Base-by-base conservation (phyloP, 1,140 invertebrate species). In the Contarinia nasturtii region DNA sequence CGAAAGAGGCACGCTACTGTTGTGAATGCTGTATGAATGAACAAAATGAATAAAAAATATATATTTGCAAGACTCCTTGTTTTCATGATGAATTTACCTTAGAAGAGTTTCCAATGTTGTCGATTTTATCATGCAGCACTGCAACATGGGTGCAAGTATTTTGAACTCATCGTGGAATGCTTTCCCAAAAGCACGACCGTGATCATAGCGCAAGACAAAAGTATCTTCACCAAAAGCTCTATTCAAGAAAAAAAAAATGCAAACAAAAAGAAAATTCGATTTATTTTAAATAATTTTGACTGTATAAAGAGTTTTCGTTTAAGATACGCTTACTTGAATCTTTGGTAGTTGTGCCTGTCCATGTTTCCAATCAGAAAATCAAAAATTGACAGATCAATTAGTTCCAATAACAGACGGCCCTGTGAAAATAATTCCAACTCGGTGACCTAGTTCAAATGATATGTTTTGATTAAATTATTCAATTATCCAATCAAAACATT, bases 361-460 rank as follows among this genome's bases (percentile, higher is more conserved):
- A 21, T 14, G 27, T 36, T 33, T 47, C 89, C 89, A 55, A 79
- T 89, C 2, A 94, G 68, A 59, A 89, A 90, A 58, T 90, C 86
- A 18, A 86, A 75, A 5, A 89, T 72, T 0, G 82, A 69, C 78
- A 87, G 82, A 57, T 89, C 92, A 66, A 95, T 88, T 2, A 96
- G 59, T 63, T 97, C 91, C 14, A 90, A 69, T 2, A 97, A 67
- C 38, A 88, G 67, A 33, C 88, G 69, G 7, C 89, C 88, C 46
- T 79, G 74, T 56, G 89, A 80, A 60, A 93, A 96, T 0, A 88
- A 87, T 1, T 80, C 75, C 15, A 84, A 81, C 48, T 79, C 77
- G 50, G 77, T 77, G 4, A 75, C 64, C 66, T 68, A 40, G 10
- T 44, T 50, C n/a, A 50, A 21, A 48, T 34, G 7, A n/a, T n/a